These are phyloP conservation scores for Augochlorella aurata DNA, from an alignment of 2,888 invertebrate species.

Conservation along the genomic window DNA sequence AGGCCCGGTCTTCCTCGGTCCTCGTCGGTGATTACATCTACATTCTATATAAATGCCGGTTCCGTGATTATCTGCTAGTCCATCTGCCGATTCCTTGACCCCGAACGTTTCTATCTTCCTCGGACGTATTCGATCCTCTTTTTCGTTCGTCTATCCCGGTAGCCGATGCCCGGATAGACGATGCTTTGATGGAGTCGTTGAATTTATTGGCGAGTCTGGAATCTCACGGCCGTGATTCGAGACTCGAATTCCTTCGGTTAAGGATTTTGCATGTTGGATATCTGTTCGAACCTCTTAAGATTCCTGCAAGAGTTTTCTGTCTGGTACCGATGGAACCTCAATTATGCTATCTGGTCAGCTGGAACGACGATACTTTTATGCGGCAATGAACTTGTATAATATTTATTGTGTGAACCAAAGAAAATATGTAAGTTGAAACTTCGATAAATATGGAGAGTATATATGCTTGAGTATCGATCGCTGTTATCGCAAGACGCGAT, in stretches of 20 bases:
- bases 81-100: conserved; percentile 60
- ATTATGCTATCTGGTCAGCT: neutral
- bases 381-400: neutral
- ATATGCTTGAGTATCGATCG: too few relatives aligned
- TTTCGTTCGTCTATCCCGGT: conserved; percentile 16
- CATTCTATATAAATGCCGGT: conserved; percentile 66
- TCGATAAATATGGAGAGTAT: too few relatives aligned
- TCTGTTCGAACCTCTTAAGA: too few relatives aligned
- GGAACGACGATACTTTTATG: neutral
- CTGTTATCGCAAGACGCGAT: too few relatives aligned
- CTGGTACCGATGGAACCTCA: neutral
- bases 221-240: conserved; percentile 12
- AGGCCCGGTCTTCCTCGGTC: conserved; percentile 46
- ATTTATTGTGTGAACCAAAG: too few relatives aligned
- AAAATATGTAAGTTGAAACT: too few relatives aligned
- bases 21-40: conserved; percentile 64
- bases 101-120: conserved; percentile 51
- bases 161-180: conserved; percentile 27
- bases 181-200: conserved; percentile 28
- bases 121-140: conserved; percentile 1
- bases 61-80: conserved; percentile 59
- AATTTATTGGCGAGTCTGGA: conserved; percentile 20
- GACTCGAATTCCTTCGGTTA: neutral
- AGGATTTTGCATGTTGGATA: neutral
- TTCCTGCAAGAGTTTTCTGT: too few relatives aligned